Percentiles rank a stretch among this genome's conserved stretches.
Evolutionary conservation across 2,113 vertebrate species (phyloP).

Genomic region (Corythornis cristatus): DNA sequence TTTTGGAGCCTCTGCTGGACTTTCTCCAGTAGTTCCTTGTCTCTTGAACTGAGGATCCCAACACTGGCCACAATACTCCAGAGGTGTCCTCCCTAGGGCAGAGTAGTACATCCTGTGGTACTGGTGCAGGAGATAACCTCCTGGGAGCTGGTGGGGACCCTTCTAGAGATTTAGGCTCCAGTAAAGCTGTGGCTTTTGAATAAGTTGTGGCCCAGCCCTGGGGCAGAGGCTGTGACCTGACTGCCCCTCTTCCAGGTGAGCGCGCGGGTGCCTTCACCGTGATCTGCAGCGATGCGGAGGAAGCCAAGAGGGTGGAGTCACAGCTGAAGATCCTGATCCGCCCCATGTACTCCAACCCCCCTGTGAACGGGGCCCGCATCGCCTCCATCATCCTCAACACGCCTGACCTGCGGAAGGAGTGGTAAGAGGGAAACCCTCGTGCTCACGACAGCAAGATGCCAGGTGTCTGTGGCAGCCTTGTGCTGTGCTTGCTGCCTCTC

Average conservation of each 20-base stretch:
- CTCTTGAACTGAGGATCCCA: neutral
- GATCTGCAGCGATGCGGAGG: slow-evolving; percentile 88
- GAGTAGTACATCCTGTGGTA: neutral
- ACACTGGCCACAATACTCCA: neutral
- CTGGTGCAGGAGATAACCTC: rapidly evolving
- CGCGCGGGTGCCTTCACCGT: slow-evolving; percentile 94
- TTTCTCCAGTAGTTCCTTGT: neutral
- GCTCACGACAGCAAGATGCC: rapidly evolving
- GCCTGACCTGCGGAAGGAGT: slow-evolving; percentile 89
- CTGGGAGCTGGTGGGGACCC: neutral
- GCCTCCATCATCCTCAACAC: slow-evolving; percentile 89
- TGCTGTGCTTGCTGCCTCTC: neutral
- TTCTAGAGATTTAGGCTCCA: neutral
- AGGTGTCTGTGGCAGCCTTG: neutral
- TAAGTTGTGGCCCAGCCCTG: neutral
- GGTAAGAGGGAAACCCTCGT: slow-evolving; percentile 71
- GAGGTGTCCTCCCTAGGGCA: neutral
- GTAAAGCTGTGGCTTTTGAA: neutral
- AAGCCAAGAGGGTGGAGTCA: slow-evolving; percentile 94
- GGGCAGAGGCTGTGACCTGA: neutral
- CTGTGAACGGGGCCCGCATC: slow-evolving; percentile 92
- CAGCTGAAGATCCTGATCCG: slow-evolving; percentile 98
- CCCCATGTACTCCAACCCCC: slow-evolving; percentile 97
- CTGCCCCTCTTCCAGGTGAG: slow-evolving; percentile 81
- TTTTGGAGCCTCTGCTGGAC: neutral